Evolutionary conservation across 2,888 invertebrate species (phyloP), one percentile per base, ranked within the genome.

Genomic region (Lamproptera curius): DNA sequence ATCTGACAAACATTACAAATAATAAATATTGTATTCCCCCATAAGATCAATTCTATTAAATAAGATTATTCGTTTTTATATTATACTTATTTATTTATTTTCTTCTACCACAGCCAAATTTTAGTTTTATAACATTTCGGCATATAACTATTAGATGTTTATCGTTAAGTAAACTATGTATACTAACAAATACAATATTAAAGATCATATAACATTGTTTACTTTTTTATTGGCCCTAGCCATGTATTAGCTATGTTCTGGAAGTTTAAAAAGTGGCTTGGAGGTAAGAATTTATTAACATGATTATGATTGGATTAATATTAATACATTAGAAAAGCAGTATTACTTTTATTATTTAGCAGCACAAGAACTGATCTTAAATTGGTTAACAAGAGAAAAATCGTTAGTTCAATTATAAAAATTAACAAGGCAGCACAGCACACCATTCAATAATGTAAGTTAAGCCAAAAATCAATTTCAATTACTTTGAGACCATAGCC

Each of bases 401-500:
- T 33, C 20, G 34, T 39, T 46, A 46, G 33, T 44, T n/a, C 17
- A 45, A 39, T 16, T 17, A 11, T 42, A 16, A 11, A 16, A 13
- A 16, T 28, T 41, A 28, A 31, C n/a, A n/a, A n/a, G n/a, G n/a
- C n/a, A n/a, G n/a, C n/a, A 31, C 16, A 46, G 17, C 34, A 45
- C 34, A 20, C 33, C 14, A 3, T 35, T 14, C 36, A 20, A 11
- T 20, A 20, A 20, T 5, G 20, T 6, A 20, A 20, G 3, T n/a
- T 31, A 31, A 31, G 15, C 5, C 9, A 45, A 6, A 16, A 15
- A 46, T 11, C 16, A 2, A 10, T 46, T 10, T 39, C 10, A 42
- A 20, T 16, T 42, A 38, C 31, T 31, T 33, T 23, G 33, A 48
- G 14, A 31, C 16, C 40, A 16, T 5, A 20, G 11, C 9, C 13